Evolutionary conservation across 2,888 invertebrate genomes (phyloP).

Genomic region (Lithophane ornitopus): DNA sequence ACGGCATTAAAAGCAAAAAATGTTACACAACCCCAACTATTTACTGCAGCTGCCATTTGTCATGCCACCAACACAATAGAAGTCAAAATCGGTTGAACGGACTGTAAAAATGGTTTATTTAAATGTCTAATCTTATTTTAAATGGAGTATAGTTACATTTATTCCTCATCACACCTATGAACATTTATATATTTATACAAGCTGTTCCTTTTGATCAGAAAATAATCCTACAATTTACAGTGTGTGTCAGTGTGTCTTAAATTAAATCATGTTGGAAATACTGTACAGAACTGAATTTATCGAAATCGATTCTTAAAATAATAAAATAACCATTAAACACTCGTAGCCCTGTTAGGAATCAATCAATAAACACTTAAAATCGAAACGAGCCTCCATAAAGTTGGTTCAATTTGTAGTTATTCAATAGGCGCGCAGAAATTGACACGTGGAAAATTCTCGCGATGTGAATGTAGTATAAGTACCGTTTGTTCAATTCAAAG

Average conservation of each 20-base stretch:
- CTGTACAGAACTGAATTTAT: not conserved
- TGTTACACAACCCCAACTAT: too few relatives aligned
- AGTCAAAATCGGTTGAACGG: too few relatives aligned
- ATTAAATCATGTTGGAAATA: not conserved
- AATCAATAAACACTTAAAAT: conserved; percentile 28
- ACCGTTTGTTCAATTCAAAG: conserved; percentile 29
- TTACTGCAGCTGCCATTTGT: too few relatives aligned
- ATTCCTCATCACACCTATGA: conserved; percentile 11
- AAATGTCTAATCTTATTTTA: too few relatives aligned
- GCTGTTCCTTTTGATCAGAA: too few relatives aligned
- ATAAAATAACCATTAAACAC: conserved; percentile 22
- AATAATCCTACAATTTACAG: not conserved
- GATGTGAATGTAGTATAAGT: conserved; percentile 18
- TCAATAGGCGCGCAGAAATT: conserved; percentile 21
- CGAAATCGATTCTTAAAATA: not conserved
- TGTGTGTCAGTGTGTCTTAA: not conserved
- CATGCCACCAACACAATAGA: too few relatives aligned
- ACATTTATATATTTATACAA: not conserved
- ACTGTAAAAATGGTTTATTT: too few relatives aligned
- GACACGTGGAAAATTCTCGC: conserved; percentile 6
- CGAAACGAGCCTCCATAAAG: conserved; percentile 23
- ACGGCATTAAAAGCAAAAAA: too few relatives aligned
- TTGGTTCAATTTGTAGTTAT: conserved; percentile 8
- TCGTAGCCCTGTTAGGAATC: conserved; percentile 8
- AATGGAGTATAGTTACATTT: conserved; percentile 36